Evolutionary conservation across 2,797 vertebrate species (phyloP), one percentile per base, ranked within the genome.

Genomic region (Helicolenus hilgendorfi): DNA sequence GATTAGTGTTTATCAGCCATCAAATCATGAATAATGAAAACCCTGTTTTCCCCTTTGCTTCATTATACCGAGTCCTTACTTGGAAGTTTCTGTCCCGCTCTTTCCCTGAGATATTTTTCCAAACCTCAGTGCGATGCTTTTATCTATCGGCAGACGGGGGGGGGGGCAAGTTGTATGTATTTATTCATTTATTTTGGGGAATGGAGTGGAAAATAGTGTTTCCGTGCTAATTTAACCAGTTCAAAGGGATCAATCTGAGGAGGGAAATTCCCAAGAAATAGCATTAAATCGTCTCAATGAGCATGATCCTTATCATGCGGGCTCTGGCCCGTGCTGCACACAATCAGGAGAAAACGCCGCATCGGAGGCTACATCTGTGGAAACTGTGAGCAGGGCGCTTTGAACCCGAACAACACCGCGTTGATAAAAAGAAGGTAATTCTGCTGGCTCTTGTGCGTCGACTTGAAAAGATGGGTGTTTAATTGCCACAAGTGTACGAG

Each of bases 221-320:
- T 93, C 79, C 58, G 75, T 93, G 90, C 92, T 94, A 94, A 95
- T 95, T 95, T 94, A 89, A 89, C 86, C 64, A 86, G 88, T 94
- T 96, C 92, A 95, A 95, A 96, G 85, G 79, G 86, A 93, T 91
- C 88, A 90, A 91, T 93, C 88, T 71, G 38, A 78, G 72, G 68
- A 84, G 88, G 92, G 89, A 92, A 89, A 89, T 93, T 92, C 84
- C 89, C 67, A 22, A 87, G 91, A 94, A 96, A 94, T 86, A 84
- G 86, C 91, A 93, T 94, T 83, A 92, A 95, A 96, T 96, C 92
- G 81, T 94, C 84, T 92, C 86, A 94, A 76, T 81, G 89, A 94
- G 80, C 69, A 60, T 53, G 91, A 95, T 95, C 67, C 77, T 91
- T 91, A 95, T 93, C 93, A 65, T 69, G 74, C 10, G 41, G 77